phyloP scores from a whole-genome alignment of 2,888 invertebrate genomes.

The Shargacucullia verbasci region DNA sequence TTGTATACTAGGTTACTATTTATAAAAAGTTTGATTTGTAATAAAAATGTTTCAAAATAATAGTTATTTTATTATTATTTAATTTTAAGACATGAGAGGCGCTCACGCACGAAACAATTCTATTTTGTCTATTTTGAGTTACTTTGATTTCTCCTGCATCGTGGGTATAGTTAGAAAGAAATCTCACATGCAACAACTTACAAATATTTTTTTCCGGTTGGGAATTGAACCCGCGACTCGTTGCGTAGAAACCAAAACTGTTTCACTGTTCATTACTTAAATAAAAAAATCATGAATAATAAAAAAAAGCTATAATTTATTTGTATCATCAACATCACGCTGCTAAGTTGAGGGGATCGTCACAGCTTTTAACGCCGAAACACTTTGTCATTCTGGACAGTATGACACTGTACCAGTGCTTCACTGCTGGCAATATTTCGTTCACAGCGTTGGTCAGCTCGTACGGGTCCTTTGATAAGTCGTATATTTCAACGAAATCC shows the following conservation, averaged over 20 bases:
- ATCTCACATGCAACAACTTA: no score
- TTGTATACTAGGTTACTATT: conserved; percentile 72
- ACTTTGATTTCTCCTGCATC: no score
- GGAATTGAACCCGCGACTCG: no score
- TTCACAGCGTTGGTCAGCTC: conserved; percentile 91
- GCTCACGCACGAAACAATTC: no score
- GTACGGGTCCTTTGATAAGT: conserved; percentile 91
- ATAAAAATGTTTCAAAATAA: conserved; percentile 55
- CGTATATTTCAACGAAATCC: conserved; percentile 94
- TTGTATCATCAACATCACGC: conserved; percentile 1
- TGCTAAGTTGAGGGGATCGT: conserved; percentile 55
- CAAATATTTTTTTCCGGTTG: no score
- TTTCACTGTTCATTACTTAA: no score
- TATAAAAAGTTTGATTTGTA: conserved; percentile 70
- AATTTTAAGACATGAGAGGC: no score
- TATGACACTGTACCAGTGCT: conserved; percentile 84
- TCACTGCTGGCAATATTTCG: conserved; percentile 84
- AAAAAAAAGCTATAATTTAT: neutral
- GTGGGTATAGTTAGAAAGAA: no score
- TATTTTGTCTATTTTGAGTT: no score
- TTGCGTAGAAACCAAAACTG: no score
- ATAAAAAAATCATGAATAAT: neutral
- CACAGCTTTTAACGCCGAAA: conserved; percentile 72
- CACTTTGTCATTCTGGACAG: conserved; percentile 87
- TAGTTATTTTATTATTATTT: neutral